Base-by-base conservation (phyloP, 30 jellyfish, hydroid and myxozoan species). In the Nemopilema nomurai region DNA sequence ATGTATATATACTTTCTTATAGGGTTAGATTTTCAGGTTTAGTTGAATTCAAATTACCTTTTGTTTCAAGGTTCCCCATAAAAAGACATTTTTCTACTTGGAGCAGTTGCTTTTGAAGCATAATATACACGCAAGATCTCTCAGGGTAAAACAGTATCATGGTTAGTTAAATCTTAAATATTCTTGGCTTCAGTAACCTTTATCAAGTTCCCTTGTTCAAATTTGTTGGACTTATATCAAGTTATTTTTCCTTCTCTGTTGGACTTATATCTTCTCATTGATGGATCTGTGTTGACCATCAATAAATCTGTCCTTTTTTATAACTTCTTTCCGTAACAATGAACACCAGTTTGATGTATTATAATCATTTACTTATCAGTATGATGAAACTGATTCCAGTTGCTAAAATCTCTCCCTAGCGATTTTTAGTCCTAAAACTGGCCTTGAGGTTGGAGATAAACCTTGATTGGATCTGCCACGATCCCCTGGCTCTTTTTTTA, bases 31-130 rank as follows among this genome's bases (percentile, higher is more conserved):
- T 18, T 23, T 13, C 13, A 67, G 23, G 27, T 28, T 25, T 16
- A 32, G 72, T 71, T 13, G 17, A 22, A 69, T 26, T 71, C 16
- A 69, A 13, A 23, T 23, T 71, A 71, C n/a, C 7, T 18, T 41
- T 41, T 41, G 57, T 3, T 41, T 3, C 57, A 41, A 41, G 57
- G 13, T 41, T 41, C 57, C 57, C 57, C 57, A 94, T 71, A 88
- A 88, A 69, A 94, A 94, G 84, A 94, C 99, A 20, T 94, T 94
- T 72, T 94, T 82, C 78, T 94, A 94, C 31, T 77, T 94, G 79
- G 99, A 94, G 79, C 99, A 94, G 90, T 69, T 94, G 92, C 71
- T 94, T 74, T 80, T 94, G 83, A 94, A 89, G 73, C 97, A 94
- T 72, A 89, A 82, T 78, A 76, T 85, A 0, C 97, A 89, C 28